phyloP scores from a whole-genome alignment of 1,140 invertebrate species.

The Brachionus sp. region DNA sequence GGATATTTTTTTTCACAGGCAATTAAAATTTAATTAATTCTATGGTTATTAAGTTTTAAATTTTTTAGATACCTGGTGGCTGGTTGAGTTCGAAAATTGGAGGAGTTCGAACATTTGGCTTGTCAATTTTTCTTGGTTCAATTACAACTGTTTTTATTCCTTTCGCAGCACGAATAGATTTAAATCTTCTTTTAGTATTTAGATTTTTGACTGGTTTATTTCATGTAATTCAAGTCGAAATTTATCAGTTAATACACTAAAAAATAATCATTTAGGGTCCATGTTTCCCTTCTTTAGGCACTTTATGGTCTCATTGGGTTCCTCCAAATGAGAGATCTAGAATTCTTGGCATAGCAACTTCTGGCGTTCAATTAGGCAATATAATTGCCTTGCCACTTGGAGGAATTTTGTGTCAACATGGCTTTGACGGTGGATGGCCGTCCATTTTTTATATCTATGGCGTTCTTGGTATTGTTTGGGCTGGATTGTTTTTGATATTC shows the following conservation, averaged over 20 bases:
- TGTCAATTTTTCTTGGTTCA: slow-evolving; percentile 33
- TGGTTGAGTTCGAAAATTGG: slow-evolving; percentile 57
- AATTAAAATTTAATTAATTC: background rate
- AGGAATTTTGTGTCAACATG: slow-evolving; percentile 1
- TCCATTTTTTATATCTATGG: slow-evolving; percentile 36
- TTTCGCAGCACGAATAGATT: background rate
- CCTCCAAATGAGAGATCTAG: slow-evolving; percentile 52
- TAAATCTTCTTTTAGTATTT: background rate
- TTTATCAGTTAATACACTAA: background rate
- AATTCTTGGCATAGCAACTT: slow-evolving; percentile 51
- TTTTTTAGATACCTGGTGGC: slow-evolving; percentile 54
- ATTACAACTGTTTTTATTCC: background rate
- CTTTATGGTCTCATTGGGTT: slow-evolving; percentile 54
- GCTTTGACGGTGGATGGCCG: slow-evolving; percentile 28
- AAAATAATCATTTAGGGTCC: slow-evolving; percentile 47
- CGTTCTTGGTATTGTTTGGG: slow-evolving; percentile 72
- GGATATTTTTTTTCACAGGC: slow-evolving; percentile 41
- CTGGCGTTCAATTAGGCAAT: slow-evolving; percentile 48
- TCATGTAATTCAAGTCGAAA: background rate
- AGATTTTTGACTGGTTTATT: slow-evolving; percentile 37
- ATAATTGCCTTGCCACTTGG: slow-evolving; percentile 41
- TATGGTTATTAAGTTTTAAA: background rate
- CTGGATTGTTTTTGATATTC: slow-evolving; percentile 75
- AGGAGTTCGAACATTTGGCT: slow-evolving; percentile 54
- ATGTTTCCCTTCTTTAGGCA: slow-evolving; percentile 50